Base-by-base conservation (phyloP, 1,140 invertebrate genomes). In the Drosophila baimaii region DNA sequence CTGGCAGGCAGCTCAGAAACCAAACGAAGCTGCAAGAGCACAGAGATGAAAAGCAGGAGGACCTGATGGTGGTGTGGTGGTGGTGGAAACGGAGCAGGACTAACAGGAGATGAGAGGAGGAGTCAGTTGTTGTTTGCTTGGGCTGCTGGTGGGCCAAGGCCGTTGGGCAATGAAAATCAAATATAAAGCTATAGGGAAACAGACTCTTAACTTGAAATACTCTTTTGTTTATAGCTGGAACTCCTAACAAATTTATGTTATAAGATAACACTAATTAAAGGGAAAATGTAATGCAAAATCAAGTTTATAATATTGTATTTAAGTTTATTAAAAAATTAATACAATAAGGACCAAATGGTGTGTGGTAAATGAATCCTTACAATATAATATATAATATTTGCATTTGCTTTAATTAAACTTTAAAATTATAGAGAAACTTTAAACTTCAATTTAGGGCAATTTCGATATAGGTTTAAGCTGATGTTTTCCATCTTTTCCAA, bases 161-260 rank as follows among this genome's bases (percentile, higher is more conserved):
- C 66, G 27, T 21, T 12, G 68, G 41, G 51, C 68, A 57, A 71
- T 72, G 69, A 71, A 72, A 72, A 71, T 71, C 66, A 72, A 72
- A 71, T 71, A 71, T 46, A 58, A 8, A 12, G 21, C 25, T 27
- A 17, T 9, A n/a, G 10, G 15, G 12, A 68, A 68, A 15, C 8
- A 3, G 12, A 1, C 7, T 12, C 19, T 19, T 17, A 39, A 6
- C 25, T 7, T 1, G 7, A 3, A 21, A 57, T 56, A 33, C 51
- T 8, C 33, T 46, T 19, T 25, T 49, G 17, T 49, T 9, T 2
- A 21, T 21, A n/a, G 13, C 2, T 2, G 1, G 1, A 7, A 10
- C 0, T 56, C 5, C 5, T 9, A 19, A 19, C 9, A 5, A 23
- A 54, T n/a, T 13, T 47, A 23, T n/a, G n/a, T n/a, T n/a, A n/a